Evolutionary conservation across 2,797 vertebrate species (phyloP).

Genomic region (Lophura swinhoii): DNA sequence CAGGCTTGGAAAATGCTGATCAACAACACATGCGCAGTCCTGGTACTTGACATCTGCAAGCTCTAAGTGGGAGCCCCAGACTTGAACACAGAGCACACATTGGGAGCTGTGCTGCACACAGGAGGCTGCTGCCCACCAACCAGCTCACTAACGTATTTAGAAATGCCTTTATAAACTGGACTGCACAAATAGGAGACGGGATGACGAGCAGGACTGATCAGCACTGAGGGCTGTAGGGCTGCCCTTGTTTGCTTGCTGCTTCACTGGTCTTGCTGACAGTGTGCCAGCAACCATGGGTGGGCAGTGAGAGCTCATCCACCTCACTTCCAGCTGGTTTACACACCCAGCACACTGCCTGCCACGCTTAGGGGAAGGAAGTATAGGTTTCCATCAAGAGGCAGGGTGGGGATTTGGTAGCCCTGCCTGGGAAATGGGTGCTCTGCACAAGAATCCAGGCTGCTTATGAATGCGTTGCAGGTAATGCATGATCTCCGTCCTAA

Average conservation of each 20-base stretch:
- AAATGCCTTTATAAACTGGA: neutral
- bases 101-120: neutral
- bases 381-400: neutral
- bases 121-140: neutral
- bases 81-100: neutral
- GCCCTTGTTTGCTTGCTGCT: neutral
- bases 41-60: neutral
- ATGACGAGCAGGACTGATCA: neutral
- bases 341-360: neutral
- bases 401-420: neutral
- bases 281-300: neutral
- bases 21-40: neutral
- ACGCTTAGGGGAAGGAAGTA: neutral
- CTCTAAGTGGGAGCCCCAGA: neutral
- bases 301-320: no score
- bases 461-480: neutral
- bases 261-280: fast-evolving
- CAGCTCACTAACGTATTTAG: neutral
- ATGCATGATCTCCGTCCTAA: no score
- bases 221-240: neutral
- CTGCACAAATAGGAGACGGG: neutral
- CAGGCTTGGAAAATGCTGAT: neutral
- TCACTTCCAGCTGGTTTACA: neutral
- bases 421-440: neutral
- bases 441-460: neutral